Conservation (phyloP, 1,140 invertebrate species). For the Eriocheir sinensis region DNA sequence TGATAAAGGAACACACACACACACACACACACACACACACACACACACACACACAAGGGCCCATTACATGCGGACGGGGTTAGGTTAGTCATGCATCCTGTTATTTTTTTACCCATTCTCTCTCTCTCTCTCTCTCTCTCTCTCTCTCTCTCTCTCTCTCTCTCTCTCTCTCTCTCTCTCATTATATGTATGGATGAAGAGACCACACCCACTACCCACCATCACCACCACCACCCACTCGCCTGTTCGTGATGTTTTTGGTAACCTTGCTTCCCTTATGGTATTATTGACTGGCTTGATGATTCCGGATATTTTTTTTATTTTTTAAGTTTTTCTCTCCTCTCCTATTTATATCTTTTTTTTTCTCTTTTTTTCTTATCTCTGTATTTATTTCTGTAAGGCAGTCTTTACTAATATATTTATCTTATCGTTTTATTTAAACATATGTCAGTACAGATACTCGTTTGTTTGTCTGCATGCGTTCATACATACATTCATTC, state of each 20-base stretch:
- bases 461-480: too few relatives aligned
- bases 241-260: not conserved
- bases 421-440: too few relatives aligned
- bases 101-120: not conserved
- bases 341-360: not conserved
- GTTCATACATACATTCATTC: too few relatives aligned
- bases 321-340: not conserved
- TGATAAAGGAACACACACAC: too few relatives aligned
- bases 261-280: not conserved
- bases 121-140: constrained; percentile 50
- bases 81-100: not conserved
- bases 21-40: too few relatives aligned
- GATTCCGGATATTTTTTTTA: not conserved
- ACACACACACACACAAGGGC: too few relatives aligned
- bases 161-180: constrained; percentile 42
- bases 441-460: too few relatives aligned
- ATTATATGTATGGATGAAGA: too few relatives aligned
- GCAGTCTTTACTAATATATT: too few relatives aligned
- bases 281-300: not conserved
- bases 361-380: not conserved
- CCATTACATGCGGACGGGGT: too few relatives aligned
- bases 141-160: constrained; percentile 50
- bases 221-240: too few relatives aligned
- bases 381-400: not conserved
- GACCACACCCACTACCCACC: too few relatives aligned